Percentiles rank a stretch among this genome's conserved stretches.
Conservation (phyloP, 1,140 invertebrate species). For the Nasonia longicornis region DNA sequence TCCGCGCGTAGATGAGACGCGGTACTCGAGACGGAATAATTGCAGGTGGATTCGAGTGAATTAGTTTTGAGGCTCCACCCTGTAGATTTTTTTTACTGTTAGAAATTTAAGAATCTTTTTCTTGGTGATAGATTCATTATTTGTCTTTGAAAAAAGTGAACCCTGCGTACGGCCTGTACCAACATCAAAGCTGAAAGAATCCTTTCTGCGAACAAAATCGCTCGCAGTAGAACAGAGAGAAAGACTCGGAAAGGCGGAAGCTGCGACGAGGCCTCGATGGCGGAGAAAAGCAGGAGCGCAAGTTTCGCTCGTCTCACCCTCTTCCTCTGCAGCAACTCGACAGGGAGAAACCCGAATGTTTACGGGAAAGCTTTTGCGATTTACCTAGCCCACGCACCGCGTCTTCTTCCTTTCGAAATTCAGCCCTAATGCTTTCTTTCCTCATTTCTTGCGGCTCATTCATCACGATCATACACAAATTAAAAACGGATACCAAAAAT, state of each 20-base stretch:
- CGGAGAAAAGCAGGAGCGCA: constrained; percentile 8
- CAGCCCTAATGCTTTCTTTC: not conserved
- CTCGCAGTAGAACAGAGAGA: not conserved
- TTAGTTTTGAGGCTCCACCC: too few species aligned
- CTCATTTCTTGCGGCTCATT: too few species aligned
- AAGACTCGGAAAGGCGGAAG: constrained; percentile 41
- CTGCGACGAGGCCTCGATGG: constrained; percentile 1
- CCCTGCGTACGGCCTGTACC: not conserved
- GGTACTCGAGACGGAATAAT: not conserved
- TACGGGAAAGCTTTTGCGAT: constrained; percentile 53
- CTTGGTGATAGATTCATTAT: not conserved
- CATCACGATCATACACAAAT: too few species aligned
- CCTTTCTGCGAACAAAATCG: constrained; percentile 17
- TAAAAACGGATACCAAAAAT: too few species aligned
- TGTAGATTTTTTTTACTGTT: too few species aligned
- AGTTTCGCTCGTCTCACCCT: constrained; percentile 26
- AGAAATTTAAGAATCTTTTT: too few species aligned
- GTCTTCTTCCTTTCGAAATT: constrained; percentile 21
- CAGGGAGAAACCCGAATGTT: constrained; percentile 52
- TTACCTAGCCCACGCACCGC: constrained; percentile 45
- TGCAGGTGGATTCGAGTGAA: too few species aligned
- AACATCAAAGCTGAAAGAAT: constrained; percentile 5
- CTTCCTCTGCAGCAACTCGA: constrained; percentile 10
- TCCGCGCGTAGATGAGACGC: not conserved
- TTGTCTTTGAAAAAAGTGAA: not conserved